phyloP scores from a whole-genome alignment of 2,888 invertebrate species.

The Drosophila ustulata region DNA sequence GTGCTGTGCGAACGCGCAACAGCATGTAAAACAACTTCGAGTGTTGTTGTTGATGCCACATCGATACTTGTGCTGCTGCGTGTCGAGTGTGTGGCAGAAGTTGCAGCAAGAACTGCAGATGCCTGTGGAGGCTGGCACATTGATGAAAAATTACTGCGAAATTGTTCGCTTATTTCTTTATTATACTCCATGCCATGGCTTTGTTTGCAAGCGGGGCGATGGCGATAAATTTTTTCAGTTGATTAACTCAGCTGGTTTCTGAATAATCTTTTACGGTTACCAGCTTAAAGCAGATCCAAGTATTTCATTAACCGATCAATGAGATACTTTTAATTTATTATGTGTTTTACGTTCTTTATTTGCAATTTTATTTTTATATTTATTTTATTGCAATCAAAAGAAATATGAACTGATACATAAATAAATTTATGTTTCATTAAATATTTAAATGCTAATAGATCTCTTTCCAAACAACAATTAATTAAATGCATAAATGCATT shows the following conservation, averaged over 20 bases:
- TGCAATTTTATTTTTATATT: too few relatives aligned
- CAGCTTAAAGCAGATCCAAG: not conserved
- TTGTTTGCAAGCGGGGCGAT: not conserved
- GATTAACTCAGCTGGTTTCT: not conserved
- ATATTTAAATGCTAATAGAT: too few relatives aligned
- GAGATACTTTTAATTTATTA: too few relatives aligned
- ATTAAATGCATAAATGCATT: too few relatives aligned
- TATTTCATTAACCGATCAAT: not conserved
- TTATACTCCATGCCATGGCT: not conserved
- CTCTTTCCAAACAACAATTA: too few relatives aligned
- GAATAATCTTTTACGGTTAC: not conserved
- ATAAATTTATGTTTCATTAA: too few relatives aligned
- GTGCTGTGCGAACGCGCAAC: slow-evolving; percentile 61
- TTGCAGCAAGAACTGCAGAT: slow-evolving; percentile 14
- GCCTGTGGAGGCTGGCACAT: slow-evolving; percentile 17
- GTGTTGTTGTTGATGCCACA: slow-evolving; percentile 33
- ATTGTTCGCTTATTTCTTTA: slow-evolving; percentile 15
- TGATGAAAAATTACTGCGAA: slow-evolving; percentile 12
- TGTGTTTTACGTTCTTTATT: too few relatives aligned
- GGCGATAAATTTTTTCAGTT: not conserved
- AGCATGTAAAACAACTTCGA: slow-evolving; percentile 71
- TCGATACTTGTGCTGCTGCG: slow-evolving; percentile 14
- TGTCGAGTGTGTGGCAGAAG: not conserved
- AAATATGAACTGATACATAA: too few relatives aligned
- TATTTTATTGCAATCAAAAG: too few relatives aligned